Evolutionary conservation across 2,113 vertebrate species (phyloP).

Genomic region (Peromyscus polionotus): DNA sequence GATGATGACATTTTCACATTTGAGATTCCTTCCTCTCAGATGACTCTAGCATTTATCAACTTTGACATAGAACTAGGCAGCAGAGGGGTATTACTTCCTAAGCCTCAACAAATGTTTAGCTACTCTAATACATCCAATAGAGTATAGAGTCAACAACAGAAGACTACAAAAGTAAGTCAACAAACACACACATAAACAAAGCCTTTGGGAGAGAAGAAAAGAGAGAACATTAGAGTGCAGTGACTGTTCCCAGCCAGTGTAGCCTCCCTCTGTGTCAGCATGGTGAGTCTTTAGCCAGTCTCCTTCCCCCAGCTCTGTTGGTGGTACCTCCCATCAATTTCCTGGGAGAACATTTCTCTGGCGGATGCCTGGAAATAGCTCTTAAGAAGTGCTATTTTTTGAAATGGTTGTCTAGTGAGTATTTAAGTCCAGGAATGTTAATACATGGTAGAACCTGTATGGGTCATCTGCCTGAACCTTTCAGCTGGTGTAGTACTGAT

Average conservation of each 20-base stretch:
- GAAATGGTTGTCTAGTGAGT: slow-evolving; percentile 15
- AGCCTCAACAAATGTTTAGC: not conserved
- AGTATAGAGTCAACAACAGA: not conserved
- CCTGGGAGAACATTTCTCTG: not conserved
- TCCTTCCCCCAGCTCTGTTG: not conserved
- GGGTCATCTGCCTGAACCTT: not conserved
- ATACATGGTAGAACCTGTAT: not conserved
- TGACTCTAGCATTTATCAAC: not conserved
- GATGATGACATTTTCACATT: not conserved
- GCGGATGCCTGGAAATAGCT: not conserved
- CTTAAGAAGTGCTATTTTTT: slow-evolving; percentile 28
- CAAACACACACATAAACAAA: not conserved
- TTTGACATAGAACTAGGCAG: not conserved
- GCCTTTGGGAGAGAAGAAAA: not conserved
- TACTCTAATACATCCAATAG: not conserved
- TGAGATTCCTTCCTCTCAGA: not conserved
- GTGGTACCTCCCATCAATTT: not conserved
- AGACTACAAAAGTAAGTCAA: not conserved
- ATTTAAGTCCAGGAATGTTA: slow-evolving; percentile 8
- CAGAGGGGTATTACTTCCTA: not conserved
- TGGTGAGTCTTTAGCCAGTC: not conserved
- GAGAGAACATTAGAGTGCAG: rapidly evolving
- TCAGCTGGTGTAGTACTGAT: not conserved
- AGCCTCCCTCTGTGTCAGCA: not conserved
- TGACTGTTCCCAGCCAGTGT: rapidly evolving